Evolutionary conservation across 1,140 invertebrate genomes (phyloP), one percentile per base, ranked within the genome.

Genomic region (Plutomurus gul): DNA sequence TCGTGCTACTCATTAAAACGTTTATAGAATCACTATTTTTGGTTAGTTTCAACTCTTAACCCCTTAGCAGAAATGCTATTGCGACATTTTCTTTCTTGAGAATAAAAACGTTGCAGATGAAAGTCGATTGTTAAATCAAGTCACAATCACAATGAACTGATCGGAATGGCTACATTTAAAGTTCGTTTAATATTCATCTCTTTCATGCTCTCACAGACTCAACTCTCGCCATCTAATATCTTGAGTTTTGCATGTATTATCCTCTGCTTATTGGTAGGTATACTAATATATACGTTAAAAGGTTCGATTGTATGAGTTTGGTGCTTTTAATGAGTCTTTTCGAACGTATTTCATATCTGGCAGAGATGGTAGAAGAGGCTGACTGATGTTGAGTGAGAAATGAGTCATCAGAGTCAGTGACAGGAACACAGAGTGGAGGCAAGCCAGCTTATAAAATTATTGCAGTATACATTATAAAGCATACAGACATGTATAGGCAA

Each of bases 361-460:
- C 25, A 65, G 27, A 65, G 56, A 65, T 43, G n/a, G 39, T 33
- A 65, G 56, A 65, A 25, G 56, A n/a, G n/a, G n/a, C n/a, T n/a
- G n/a, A n/a, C n/a, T n/a, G n/a, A n/a, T n/a, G n/a, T n/a, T n/a
- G 56, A 30, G 56, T 65, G 56, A 65, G 56, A 65, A 65, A 65
- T 65, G 56, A 65, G 56, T 65, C 56, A 65, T 65, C 56, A 65
- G 56, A 65, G 56, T 65, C 56, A 65, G 56, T 65, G 56, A 65
- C 56, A 65, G 56, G 56, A 65, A 65, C 56, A 20, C n/a, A 49
- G 18, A n/a, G n/a, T n/a, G 20, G 13, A 49, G 11, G 20, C n/a
- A n/a, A 43, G 39, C 39, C n/a, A 43, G n/a, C 10, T n/a, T 43
- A 43, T 43, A 43, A 43, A 13, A 43, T 43, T 43, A 43, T 43